phyloP scores from a whole-genome alignment of 2,888 invertebrate species.

The Drosophila emarginata region DNA sequence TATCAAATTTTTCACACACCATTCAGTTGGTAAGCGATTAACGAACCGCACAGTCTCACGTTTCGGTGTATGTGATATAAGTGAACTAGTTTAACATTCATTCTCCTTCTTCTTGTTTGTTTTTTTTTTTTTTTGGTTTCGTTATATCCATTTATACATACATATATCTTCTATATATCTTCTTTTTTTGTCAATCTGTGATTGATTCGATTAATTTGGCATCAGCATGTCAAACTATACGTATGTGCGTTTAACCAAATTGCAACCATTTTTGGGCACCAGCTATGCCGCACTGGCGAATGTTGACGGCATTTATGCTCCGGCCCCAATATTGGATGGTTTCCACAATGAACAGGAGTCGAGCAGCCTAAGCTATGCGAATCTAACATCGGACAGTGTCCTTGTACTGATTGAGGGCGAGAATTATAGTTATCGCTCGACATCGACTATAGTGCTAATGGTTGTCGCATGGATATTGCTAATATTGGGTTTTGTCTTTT shows the following conservation, averaged over 20 bases:
- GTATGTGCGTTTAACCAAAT: slow-evolving; percentile 52
- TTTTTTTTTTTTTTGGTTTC: neutral
- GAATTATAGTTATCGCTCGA: slow-evolving; percentile 61
- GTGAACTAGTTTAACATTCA: neutral
- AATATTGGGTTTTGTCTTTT: slow-evolving; percentile 78
- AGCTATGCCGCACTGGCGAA: slow-evolving; percentile 54
- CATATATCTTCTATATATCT: no score
- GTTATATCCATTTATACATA: neutral
- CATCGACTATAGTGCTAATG: slow-evolving; percentile 79
- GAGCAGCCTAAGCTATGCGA: slow-evolving; percentile 12
- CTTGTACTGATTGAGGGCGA: slow-evolving; percentile 69
- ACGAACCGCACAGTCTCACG: slow-evolving; percentile 16
- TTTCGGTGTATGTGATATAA: slow-evolving; percentile 12
- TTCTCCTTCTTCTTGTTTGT: neutral
- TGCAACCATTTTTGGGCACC: slow-evolving; percentile 62
- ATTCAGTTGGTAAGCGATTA: slow-evolving; percentile 2
- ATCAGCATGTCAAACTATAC: slow-evolving; percentile 69
- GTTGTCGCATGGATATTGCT: slow-evolving; percentile 79
- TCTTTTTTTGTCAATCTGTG: neutral
- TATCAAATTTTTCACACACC: slow-evolving; percentile 12
- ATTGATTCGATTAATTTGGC: slow-evolving; percentile 12
- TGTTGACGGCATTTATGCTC: slow-evolving; percentile 41
- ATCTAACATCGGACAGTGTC: slow-evolving; percentile 56
- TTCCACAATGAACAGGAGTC: slow-evolving; percentile 3
- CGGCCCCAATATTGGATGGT: slow-evolving; percentile 22